Conservation (phyloP, 2,888 invertebrate species). For the Leptinotarsa peninsularis region DNA sequence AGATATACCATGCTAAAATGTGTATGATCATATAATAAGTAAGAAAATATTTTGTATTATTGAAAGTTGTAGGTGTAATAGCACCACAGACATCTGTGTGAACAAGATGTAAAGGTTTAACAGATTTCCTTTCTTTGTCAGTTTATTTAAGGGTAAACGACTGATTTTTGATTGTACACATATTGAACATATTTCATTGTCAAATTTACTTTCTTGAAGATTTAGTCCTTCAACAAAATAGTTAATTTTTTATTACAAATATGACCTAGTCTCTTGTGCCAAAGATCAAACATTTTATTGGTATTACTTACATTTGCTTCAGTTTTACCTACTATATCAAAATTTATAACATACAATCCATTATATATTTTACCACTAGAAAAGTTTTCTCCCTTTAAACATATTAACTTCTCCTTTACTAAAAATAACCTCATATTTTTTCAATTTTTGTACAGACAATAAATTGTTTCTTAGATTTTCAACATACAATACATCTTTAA, state of each 20-base stretch:
- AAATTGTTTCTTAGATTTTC: too few relatives aligned
- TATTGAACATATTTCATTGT: conserved; percentile 5
- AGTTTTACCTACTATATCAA: too few relatives aligned
- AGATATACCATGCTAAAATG: conserved; percentile 20
- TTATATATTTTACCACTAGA: too few relatives aligned
- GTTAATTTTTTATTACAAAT: conserved; percentile 7
- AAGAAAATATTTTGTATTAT: conserved; percentile 10
- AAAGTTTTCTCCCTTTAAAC: too few relatives aligned
- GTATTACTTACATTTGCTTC: too few relatives aligned
- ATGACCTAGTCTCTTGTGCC: conserved; percentile 8
- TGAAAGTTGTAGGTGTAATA: conserved; percentile 10
- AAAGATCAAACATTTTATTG: not conserved
- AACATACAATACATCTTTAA: too few relatives aligned
- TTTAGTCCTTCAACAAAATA: conserved; percentile 12
- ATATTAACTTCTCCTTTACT: too few relatives aligned
- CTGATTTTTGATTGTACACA: conserved; percentile 8
- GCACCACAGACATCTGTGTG: conserved; percentile 13
- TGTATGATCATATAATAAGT: not conserved
- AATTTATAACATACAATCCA: too few relatives aligned
- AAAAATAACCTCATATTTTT: too few relatives aligned
- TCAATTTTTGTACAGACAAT: too few relatives aligned
- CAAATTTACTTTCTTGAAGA: not conserved
- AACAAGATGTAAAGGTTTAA: conserved; percentile 5
- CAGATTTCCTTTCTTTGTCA: not conserved
- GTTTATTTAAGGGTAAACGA: not conserved